These are phyloP conservation scores for Euclidia mi DNA, from an alignment of 2,888 invertebrate genomes.

Conservation along the genomic window DNA sequence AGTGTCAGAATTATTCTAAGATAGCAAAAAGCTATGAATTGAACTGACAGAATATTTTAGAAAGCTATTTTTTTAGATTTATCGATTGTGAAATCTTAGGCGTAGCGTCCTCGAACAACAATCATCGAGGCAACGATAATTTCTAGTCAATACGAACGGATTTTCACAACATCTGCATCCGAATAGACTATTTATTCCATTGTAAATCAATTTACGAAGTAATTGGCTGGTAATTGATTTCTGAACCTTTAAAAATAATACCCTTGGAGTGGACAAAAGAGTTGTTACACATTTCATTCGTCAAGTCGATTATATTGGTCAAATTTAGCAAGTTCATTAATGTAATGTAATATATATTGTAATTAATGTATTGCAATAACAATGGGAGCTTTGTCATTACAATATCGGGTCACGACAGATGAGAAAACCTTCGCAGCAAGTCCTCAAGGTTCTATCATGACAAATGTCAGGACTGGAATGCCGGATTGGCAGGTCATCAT, in stretches of 20 bases:
- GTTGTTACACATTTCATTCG: slow-evolving; percentile 34
- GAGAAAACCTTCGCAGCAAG: slow-evolving; percentile 63
- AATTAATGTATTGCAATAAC: slow-evolving; percentile 61
- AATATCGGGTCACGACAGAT: slow-evolving; percentile 68
- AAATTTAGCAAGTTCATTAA: slow-evolving; percentile 48
- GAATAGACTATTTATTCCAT: background rate
- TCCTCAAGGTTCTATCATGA: slow-evolving; percentile 69
- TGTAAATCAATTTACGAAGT: too few species aligned
- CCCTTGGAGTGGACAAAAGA: slow-evolving; percentile 55
- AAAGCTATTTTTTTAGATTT: too few species aligned
- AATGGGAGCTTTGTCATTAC: slow-evolving; percentile 67
- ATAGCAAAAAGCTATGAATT: too few species aligned
- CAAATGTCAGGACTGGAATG: slow-evolving; percentile 70
- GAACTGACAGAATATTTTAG: too few species aligned
- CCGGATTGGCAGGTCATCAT: slow-evolving; percentile 56
- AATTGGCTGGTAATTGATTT: slow-evolving; percentile 50
- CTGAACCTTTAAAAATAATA: slow-evolving; percentile 44
- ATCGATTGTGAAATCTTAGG: too few species aligned
- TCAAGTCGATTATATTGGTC: slow-evolving; percentile 26
- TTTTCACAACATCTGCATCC: too few species aligned
- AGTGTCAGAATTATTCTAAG: too few species aligned
- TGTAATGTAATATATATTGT: slow-evolving; percentile 44
- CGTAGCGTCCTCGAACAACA: too few species aligned
- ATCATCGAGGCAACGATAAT: too few species aligned
- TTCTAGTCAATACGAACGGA: too few species aligned